Evolutionary conservation across 1,140 invertebrate genomes (phyloP).

Genomic region (Lordiphosa stackelbergi): DNA sequence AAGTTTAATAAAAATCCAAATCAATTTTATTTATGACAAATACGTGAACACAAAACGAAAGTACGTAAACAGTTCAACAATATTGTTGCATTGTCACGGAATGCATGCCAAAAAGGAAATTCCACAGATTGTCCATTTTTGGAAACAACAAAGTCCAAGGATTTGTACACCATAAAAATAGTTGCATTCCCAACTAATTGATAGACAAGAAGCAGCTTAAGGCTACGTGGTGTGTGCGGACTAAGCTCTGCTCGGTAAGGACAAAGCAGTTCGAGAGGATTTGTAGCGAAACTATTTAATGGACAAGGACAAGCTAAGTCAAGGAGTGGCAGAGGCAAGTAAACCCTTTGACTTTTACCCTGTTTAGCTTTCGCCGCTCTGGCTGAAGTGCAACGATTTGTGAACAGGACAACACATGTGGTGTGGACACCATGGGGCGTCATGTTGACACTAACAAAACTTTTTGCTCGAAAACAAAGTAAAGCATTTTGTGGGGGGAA

Average conservation of each 20-base stretch:
- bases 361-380: constrained; percentile 17
- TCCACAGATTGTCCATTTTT: constrained; percentile 1
- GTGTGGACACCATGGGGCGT: constrained; percentile 30
- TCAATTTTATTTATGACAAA: constrained; percentile 20
- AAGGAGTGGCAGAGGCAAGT: neutral
- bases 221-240: no score
- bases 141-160: neutral
- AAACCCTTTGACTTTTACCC: constrained; percentile 48
- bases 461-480: constrained; percentile 28
- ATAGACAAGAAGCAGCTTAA: constrained; percentile 12
- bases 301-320: constrained; percentile 26
- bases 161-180: constrained; percentile 31
- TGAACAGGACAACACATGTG: constrained; percentile 13
- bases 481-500: neutral
- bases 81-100: constrained; percentile 1
- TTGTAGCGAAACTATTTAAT: constrained; percentile 44
- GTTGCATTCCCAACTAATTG: constrained; percentile 32
- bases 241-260: constrained; percentile 13
- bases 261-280: constrained; percentile 34
- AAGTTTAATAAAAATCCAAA: constrained; percentile 3
- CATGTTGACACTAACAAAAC: constrained; percentile 43
- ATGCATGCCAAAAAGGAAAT: constrained; percentile 3
- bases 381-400: constrained; percentile 41
- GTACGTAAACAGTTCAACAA: constrained; percentile 1
- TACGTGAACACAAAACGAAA: constrained; percentile 11